Conservation (phyloP, 2,113 vertebrate species). For the Neogobius melanostomus region DNA sequence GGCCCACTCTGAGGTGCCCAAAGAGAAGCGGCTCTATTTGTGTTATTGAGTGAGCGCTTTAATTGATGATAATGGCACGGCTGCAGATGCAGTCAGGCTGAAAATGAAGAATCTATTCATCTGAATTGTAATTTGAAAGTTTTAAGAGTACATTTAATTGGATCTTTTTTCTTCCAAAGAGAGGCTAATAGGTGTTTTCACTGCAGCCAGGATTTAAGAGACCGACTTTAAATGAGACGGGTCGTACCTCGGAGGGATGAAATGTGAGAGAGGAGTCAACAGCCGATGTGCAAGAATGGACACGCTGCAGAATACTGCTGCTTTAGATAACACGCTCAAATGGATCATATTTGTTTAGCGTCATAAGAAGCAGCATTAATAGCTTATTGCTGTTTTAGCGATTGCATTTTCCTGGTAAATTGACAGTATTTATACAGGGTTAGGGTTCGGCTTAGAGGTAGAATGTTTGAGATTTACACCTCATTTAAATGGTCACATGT, state of each 20-base stretch:
- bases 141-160: constrained; percentile 59
- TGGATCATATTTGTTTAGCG: too few relatives aligned
- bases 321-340: too few relatives aligned
- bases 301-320: not conserved
- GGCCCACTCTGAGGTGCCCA: not conserved
- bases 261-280: not conserved
- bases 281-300: not conserved
- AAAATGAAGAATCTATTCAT: constrained; percentile 62
- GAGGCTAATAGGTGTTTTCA: constrained; percentile 42
- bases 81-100: constrained; percentile 38
- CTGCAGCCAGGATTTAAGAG: constrained; percentile 8
- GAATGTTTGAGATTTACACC: too few relatives aligned
- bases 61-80: constrained; percentile 61
- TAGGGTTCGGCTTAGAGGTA: too few relatives aligned
- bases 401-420: too few relatives aligned
- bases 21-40: constrained; percentile 32
- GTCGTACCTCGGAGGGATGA: constrained; percentile 11
- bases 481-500: too few relatives aligned
- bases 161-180: constrained; percentile 44
- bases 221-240: constrained; percentile 16
- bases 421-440: too few relatives aligned
- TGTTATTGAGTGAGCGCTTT: constrained; percentile 50
- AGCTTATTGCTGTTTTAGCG: too few relatives aligned
- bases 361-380: too few relatives aligned
- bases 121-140: constrained; percentile 57